Evolutionary conservation across 1,140 invertebrate genomes (phyloP).

Genomic region (Colletes gigas): DNA sequence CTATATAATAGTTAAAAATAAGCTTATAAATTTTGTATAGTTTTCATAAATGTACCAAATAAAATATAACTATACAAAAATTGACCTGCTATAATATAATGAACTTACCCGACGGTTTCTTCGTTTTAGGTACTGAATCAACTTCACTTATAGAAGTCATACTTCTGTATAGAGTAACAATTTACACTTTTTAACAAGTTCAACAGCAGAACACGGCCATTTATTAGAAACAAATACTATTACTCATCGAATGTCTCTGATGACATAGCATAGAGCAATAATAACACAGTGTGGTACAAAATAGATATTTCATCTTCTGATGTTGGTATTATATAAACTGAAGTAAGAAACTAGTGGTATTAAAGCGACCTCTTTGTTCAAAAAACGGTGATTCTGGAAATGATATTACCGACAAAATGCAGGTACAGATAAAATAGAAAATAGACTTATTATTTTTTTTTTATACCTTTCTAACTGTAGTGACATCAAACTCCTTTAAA

Average conservation of each 20-base stretch:
- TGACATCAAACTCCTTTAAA: too few relatives aligned
- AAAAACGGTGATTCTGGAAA: too few relatives aligned
- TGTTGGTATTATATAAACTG: too few relatives aligned
- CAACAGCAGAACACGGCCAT: slow-evolving; percentile 2
- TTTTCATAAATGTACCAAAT: not conserved
- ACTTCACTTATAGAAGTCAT: slow-evolving; percentile 73
- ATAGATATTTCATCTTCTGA: too few relatives aligned
- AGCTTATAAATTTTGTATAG: not conserved
- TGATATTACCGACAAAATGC: too few relatives aligned
- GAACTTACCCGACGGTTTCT: slow-evolving; percentile 77
- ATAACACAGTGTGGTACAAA: not conserved
- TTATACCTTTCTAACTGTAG: too few relatives aligned
- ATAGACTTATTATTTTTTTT: too few relatives aligned
- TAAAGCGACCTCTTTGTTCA: too few relatives aligned
- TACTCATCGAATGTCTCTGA: not conserved
- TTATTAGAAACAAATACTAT: not conserved
- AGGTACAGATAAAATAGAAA: too few relatives aligned
- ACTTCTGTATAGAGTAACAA: not conserved
- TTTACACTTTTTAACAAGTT: not conserved
- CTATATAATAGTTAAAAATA: not conserved
- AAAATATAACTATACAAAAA: slow-evolving; percentile 8
- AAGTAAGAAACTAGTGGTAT: too few relatives aligned
- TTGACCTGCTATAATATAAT: slow-evolving; percentile 27
- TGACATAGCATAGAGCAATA: not conserved
- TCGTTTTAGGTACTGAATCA: slow-evolving; percentile 72